These are phyloP conservation scores for Rotaria socialis DNA, from an alignment of 2,888 invertebrate genomes.

Conservation along the genomic window DNA sequence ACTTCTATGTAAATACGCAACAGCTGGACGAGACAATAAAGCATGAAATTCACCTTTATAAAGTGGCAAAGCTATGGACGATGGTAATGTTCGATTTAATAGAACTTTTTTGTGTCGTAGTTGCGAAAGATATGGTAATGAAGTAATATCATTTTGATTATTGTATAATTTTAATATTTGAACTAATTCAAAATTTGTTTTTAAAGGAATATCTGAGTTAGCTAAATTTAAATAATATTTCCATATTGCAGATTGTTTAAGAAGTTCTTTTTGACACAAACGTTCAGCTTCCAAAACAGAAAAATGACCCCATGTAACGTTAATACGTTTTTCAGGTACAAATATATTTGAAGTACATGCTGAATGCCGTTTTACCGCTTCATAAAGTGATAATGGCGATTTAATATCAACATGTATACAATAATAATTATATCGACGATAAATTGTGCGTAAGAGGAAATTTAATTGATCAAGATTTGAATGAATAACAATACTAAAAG, in stretches of 20 bases:
- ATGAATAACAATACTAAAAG: background rate
- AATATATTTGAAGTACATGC: background rate
- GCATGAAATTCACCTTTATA: conserved; percentile 36
- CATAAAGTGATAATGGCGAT: background rate
- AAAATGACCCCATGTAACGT: conserved; percentile 5
- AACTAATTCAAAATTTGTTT: conserved; percentile 56
- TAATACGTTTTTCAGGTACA: background rate
- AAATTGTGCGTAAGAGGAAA: background rate
- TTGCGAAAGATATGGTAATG: background rate
- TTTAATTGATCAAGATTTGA: background rate
- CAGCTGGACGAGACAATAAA: background rate
- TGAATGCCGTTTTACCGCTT: background rate
- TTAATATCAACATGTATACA: background rate
- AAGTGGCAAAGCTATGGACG: background rate
- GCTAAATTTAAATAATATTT: conserved; percentile 57
- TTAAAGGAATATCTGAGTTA: conserved; percentile 55
- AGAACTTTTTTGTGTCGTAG: background rate
- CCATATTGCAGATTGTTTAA: conserved; percentile 49
- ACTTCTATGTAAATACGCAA: background rate
- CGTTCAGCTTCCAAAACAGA: background rate
- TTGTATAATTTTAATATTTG: conserved; percentile 56
- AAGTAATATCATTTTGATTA: conserved; percentile 51
- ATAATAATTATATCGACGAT: background rate
- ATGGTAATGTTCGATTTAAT: background rate
- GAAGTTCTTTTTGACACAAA: background rate